Conservation (phyloP, 2,888 invertebrate genomes). For the Dryadula phaetusa region DNA sequence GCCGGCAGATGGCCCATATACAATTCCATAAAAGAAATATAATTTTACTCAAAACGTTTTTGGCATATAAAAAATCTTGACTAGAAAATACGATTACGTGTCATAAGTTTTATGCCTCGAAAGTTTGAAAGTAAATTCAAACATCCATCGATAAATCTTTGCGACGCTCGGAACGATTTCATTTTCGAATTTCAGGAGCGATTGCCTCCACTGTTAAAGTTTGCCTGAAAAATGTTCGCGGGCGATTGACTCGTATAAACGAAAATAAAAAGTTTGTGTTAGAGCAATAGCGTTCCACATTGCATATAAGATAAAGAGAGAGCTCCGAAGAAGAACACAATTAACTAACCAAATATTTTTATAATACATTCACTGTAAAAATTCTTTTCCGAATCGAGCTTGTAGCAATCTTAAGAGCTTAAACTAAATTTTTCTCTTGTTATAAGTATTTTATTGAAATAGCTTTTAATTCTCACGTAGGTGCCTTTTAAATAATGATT, state of each 20-base stretch:
- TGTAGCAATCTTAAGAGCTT: constrained; percentile 50
- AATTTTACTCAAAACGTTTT: constrained; percentile 30
- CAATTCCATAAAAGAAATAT: constrained; percentile 34
- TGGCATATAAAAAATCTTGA: constrained; percentile 52
- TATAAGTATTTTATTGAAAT: constrained; percentile 11
- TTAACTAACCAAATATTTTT: constrained; percentile 66
- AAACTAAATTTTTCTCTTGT: constrained; percentile 54
- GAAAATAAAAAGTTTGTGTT: constrained; percentile 84
- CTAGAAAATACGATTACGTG: constrained; percentile 82
- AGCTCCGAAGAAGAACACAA: constrained; percentile 70
- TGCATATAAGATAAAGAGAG: constrained; percentile 77
- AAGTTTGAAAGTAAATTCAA: constrained; percentile 84
- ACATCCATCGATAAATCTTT: constrained; percentile 84
- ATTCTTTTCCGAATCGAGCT: constrained; percentile 53
- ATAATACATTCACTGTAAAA: constrained; percentile 60
- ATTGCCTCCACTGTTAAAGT: constrained; percentile 84
- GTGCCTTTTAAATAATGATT: constrained; percentile 48
- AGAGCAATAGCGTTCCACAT: constrained; percentile 80
- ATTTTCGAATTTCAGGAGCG: constrained; percentile 85
- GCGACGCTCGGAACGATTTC: constrained; percentile 83
- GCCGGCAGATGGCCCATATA: constrained; percentile 1
- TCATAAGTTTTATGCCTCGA: constrained; percentile 83
- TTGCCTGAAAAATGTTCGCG: constrained; percentile 84
- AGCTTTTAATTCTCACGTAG: background rate
- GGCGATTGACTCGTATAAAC: constrained; percentile 84